These are phyloP conservation scores for Hydrocynus forskahlii DNA, from an alignment of 2,797 vertebrate genomes.

Conservation along the genomic window DNA sequence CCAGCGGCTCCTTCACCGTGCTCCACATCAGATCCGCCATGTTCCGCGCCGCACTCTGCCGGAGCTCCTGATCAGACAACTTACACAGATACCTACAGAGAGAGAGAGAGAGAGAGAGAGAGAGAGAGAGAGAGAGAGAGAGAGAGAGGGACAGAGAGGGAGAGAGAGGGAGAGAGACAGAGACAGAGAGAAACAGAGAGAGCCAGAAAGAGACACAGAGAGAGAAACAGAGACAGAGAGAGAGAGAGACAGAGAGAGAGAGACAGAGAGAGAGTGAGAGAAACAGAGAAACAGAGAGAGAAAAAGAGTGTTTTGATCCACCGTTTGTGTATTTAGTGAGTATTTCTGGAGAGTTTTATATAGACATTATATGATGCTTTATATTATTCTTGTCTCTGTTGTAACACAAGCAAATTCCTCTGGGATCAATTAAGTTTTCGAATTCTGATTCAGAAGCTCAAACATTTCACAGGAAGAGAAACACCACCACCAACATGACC, in stretches of 20 bases:
- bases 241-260: neutral
- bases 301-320: too few species aligned
- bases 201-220: slow-evolving; percentile 29
- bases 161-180: slow-evolving; percentile 25
- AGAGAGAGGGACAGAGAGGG: neutral
- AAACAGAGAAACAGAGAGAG: too few species aligned
- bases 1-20: slow-evolving; percentile 97
- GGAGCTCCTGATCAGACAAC: slow-evolving; percentile 96
- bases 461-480: too few species aligned
- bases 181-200: neutral
- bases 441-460: too few species aligned
- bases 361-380: too few species aligned
- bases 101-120: slow-evolving; percentile 16
- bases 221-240: slow-evolving; percentile 15
- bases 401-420: too few species aligned
- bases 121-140: neutral
- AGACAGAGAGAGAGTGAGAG: too few species aligned
- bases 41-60: slow-evolving; percentile 95
- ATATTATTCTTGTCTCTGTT: too few species aligned
- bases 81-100: slow-evolving; percentile 92
- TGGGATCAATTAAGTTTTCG: too few species aligned
- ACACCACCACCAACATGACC: too few species aligned
- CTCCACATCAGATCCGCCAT: slow-evolving; percentile 99
- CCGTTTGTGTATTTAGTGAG: too few species aligned
- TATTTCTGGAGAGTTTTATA: too few species aligned